Conservation (phyloP, 2,888 invertebrate species). For the Laothoe populi region DNA sequence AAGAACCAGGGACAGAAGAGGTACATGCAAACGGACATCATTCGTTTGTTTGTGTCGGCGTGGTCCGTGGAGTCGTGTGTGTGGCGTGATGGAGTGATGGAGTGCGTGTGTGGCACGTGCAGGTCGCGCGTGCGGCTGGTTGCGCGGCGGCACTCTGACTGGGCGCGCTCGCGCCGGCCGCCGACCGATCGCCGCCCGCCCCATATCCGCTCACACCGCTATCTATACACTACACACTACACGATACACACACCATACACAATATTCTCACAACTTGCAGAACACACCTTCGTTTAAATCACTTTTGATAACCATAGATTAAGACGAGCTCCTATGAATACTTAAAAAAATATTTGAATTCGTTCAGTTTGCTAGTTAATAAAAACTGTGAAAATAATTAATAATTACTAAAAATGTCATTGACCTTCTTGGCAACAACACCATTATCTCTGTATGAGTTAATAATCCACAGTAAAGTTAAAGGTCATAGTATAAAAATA, state of each 20-base stretch:
- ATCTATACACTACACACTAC: conserved; percentile 60
- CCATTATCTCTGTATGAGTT: neutral
- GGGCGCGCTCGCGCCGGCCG: conserved; percentile 81
- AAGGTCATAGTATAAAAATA: neutral
- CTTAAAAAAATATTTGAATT: neutral
- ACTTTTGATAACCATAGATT: conserved; percentile 46
- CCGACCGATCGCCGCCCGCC: conserved; percentile 76
- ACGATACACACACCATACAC: conserved; percentile 42
- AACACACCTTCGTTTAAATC: conserved; percentile 74
- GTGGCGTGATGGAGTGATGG: conserved; percentile 65
- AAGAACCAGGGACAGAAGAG: conserved; percentile 88
- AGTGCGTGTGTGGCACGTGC: conserved; percentile 70
- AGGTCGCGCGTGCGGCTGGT: conserved; percentile 78
- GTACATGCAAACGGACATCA: conserved; percentile 86
- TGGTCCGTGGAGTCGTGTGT: conserved; percentile 41
- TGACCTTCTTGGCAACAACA: neutral
- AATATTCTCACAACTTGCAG: conserved; percentile 45
- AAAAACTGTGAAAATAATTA: neutral
- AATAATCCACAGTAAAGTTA: neutral
- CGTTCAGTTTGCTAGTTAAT: neutral
- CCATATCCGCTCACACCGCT: conserved; percentile 74
- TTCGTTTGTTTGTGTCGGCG: conserved; percentile 52
- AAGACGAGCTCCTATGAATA: neutral
- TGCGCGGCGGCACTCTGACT: conserved; percentile 85
- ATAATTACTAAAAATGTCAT: neutral